These are phyloP conservation scores for Chloromyia formosa DNA, from an alignment of 2,888 invertebrate genomes.

Conservation along the genomic window DNA sequence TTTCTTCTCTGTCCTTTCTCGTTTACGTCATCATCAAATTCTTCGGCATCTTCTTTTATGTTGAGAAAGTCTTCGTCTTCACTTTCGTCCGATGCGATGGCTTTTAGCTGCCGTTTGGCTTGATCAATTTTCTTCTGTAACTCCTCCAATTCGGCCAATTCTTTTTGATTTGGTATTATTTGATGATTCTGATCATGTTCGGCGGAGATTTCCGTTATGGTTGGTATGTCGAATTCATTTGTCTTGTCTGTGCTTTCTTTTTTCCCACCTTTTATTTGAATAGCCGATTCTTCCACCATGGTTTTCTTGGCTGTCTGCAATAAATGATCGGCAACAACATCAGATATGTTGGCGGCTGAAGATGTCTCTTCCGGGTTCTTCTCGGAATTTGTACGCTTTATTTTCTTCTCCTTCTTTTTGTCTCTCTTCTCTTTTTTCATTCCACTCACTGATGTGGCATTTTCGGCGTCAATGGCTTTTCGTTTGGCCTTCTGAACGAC, in stretches of 20 bases:
- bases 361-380: conserved; percentile 44
- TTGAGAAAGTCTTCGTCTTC: conserved; percentile 74
- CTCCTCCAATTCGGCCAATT: conserved; percentile 66
- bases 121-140: conserved; percentile 73
- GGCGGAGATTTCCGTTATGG: conserved; percentile 62
- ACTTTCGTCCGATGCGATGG: conserved; percentile 64
- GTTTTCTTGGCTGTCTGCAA: conserved; percentile 63
- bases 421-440: conserved; percentile 65
- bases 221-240: conserved; percentile 66
- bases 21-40: conserved; percentile 51
- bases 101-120: conserved; percentile 67
- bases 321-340: conserved; percentile 72
- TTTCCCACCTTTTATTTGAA: conserved; percentile 54
- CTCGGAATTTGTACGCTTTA: conserved; percentile 59
- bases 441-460: conserved; percentile 49
- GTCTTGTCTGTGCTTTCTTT: conserved; percentile 52
- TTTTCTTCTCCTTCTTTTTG: conserved; percentile 61
- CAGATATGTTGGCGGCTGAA: conserved; percentile 69
- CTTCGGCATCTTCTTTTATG: conserved; percentile 70
- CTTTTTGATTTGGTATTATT: conserved; percentile 57
- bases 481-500: conserved; percentile 60
- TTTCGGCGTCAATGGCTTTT: conserved; percentile 61
- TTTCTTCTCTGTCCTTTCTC: conserved; percentile 53
- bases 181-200: conserved; percentile 41
- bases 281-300: conserved; percentile 56